These are phyloP conservation scores for Pristionchus mayeri DNA, from an alignment of 2,888 invertebrate species.

Conservation along the genomic window DNA sequence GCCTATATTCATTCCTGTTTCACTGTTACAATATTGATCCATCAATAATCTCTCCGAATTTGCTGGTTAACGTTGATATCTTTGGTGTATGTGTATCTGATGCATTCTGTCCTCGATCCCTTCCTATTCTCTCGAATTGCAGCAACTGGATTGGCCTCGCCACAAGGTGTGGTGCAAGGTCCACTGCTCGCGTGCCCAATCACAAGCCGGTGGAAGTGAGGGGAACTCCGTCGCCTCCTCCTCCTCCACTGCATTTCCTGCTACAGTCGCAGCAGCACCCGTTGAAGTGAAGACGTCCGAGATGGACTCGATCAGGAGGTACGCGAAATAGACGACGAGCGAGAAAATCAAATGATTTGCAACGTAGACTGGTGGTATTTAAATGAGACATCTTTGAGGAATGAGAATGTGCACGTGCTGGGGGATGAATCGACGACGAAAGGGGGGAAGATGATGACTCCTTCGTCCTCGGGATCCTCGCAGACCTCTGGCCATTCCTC, in stretches of 20 bases:
- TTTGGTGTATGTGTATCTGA: not conserved
- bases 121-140: slow-evolving; percentile 48
- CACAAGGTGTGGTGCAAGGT: slow-evolving; percentile 67
- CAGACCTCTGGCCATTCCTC: slow-evolving; percentile 31
- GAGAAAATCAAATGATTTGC: too few relatives aligned
- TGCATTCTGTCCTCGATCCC: too few relatives aligned
- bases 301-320: slow-evolving; percentile 24
- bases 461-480: not conserved
- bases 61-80: not conserved
- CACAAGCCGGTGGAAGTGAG: not conserved
- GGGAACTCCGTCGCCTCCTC: not conserved
- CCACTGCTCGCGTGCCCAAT: not conserved
- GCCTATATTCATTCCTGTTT: not conserved
- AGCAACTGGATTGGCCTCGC: slow-evolving; percentile 66
- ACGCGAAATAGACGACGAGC: too few relatives aligned
- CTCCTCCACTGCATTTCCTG: not conserved
- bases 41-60: not conserved
- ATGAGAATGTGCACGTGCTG: too few relatives aligned
- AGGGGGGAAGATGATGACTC: not conserved
- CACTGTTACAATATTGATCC: not conserved
- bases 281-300: not conserved
- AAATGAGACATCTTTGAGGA: too few relatives aligned
- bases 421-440: not conserved
- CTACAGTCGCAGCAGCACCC: not conserved
- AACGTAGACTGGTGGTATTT: too few relatives aligned